These are phyloP conservation scores for Zophobas morio DNA, from an alignment of 1,140 invertebrate species.

Conservation along the genomic window DNA sequence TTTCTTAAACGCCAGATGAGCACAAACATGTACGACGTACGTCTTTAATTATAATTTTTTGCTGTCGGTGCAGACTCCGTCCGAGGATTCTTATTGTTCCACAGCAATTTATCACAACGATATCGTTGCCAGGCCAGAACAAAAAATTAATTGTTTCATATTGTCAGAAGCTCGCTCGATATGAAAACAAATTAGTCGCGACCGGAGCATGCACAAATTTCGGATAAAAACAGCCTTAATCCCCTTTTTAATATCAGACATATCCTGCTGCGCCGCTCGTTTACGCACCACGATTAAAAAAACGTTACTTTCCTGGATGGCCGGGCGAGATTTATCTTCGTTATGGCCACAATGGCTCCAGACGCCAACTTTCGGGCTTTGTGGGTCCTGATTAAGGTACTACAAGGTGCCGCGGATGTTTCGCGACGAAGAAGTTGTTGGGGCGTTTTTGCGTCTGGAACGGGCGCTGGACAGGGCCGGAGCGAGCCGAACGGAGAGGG, in stretches of 20 bases:
- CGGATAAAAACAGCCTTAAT: not conserved
- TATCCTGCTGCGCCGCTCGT: not conserved
- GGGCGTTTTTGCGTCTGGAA: too few relatives aligned
- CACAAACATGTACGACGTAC: constrained; percentile 1
- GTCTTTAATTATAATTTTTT: constrained; percentile 22
- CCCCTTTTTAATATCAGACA: constrained; percentile 2
- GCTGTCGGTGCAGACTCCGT: not conserved
- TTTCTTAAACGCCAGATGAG: not conserved
- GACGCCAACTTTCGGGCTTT: too few relatives aligned
- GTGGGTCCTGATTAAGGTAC: too few relatives aligned
- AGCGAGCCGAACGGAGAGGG: too few relatives aligned
- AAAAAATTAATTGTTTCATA: constrained; percentile 33
- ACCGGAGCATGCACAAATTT: not conserved
- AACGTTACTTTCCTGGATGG: too few relatives aligned
- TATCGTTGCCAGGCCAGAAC: constrained; percentile 12
- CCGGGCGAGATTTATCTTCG: too few relatives aligned
- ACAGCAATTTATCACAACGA: constrained; percentile 9
- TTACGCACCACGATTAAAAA: too few relatives aligned
- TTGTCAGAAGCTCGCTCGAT: not conserved
- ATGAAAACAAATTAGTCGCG: constrained; percentile 28
- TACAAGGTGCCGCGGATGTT: too few relatives aligned
- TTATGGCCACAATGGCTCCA: too few relatives aligned
- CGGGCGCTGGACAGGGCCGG: too few relatives aligned
- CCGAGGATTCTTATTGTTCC: not conserved
- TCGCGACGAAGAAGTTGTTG: too few relatives aligned